Base-by-base conservation (phyloP, 2,888 invertebrate species). In the Zeuzera pyrina region DNA sequence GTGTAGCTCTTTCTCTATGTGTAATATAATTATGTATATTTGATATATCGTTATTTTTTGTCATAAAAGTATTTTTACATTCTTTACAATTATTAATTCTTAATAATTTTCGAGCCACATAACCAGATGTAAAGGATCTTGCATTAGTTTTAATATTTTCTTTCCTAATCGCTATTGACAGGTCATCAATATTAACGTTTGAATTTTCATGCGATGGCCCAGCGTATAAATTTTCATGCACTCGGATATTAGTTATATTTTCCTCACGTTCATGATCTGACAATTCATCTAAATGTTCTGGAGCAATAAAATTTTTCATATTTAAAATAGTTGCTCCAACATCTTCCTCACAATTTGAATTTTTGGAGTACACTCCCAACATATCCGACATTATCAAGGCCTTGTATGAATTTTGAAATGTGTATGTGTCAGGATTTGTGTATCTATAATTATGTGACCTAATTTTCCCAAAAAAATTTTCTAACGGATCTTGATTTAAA, bases 381-480 rank as follows among this genome's bases (percentile, higher is more conserved):
- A 34, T 24, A 23, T 34, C 15, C 7, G 22, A 24, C 23, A 34
- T 25, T 12, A 34, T 10, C 12, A 34, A 34, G 15, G 29, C 23
- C 24, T 34, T 34, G 10, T 14, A 34, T 7, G 30, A 29, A 10
- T 29, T 34, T 29, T 24, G 23, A 15, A 34, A 34, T 11, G 34
- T 28, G 14, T 24, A 29, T 3, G 29, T 10, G 13, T 34, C 24
- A 10, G 33, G 33, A 24, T 34, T 34, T 10, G 3, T 29, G 13
- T 29, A 11, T 23, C 33, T 16, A 15, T 29, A 34, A 34, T 34
- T 34, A 2, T 22, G 15, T 8, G 33, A 27, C 16, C 33, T 27
- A 15, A 30, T 30, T 34, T 30, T 30, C n/a, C 34, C 30, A 34
- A 34, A 34, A 30, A 34, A 34, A n/a, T 25, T 34, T 34, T 30